Evolutionary conservation across 2,888 invertebrate species (phyloP).

Genomic region (Cerastis rubricosa): DNA sequence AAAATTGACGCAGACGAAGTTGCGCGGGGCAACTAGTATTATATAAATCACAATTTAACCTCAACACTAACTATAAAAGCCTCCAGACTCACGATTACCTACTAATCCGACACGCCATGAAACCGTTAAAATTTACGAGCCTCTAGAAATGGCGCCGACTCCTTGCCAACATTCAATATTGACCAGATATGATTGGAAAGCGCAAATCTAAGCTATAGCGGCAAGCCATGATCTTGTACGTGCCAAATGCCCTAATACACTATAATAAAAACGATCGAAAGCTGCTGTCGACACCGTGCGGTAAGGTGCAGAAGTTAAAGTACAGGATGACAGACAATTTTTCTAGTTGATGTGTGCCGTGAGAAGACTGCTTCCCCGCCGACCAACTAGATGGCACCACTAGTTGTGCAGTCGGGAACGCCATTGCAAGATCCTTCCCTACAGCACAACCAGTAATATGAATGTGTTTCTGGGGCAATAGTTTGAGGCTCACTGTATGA

Average conservation of each 20-base stretch:
- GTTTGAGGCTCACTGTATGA: not conserved
- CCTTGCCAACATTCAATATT: constrained; percentile 24
- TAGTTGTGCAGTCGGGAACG: no score
- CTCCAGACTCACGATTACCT: not conserved
- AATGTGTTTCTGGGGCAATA: no score
- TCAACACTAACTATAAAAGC: not conserved
- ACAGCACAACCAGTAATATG: no score
- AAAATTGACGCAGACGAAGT: no score
- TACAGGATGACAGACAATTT: not conserved
- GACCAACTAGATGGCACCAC: no score
- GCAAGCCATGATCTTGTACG: constrained; percentile 42
- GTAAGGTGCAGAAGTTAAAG: constrained; percentile 12
- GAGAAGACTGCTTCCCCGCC: not conserved
- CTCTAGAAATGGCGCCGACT: not conserved
- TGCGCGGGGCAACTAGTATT: no score
- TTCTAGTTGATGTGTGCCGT: not conserved
- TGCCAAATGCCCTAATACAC: constrained; percentile 50
- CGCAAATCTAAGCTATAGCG: constrained; percentile 41
- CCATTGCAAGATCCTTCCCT: no score
- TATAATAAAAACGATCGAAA: constrained; percentile 62
- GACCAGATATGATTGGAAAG: constrained; percentile 56
- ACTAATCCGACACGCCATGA: not conserved
- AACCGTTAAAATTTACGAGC: constrained; percentile 28
- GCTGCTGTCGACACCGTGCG: constrained; percentile 2
- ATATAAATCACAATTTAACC: not conserved